phyloP scores from a whole-genome alignment of 2,113 vertebrate genomes.

The Leptodactylus fuscus region DNA sequence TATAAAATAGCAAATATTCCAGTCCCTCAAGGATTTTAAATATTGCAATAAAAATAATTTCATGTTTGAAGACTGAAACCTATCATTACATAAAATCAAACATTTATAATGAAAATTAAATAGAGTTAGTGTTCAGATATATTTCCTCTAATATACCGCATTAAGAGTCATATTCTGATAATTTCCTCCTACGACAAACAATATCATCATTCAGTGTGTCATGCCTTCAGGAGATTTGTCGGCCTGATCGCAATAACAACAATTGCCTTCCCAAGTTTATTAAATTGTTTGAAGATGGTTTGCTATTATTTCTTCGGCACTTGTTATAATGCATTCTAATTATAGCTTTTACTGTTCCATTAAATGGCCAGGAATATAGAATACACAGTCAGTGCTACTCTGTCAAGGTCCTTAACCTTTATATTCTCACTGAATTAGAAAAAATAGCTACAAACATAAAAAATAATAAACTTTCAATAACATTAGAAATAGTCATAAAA shows the following conservation, averaged over 20 bases:
- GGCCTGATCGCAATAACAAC: not conserved
- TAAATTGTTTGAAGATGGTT: slow-evolving; percentile 13
- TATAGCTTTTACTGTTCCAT: slow-evolving; percentile 6
- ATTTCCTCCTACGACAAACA: not conserved
- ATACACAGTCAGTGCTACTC: not conserved
- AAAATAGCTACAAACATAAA: not conserved
- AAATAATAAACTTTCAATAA: too few relatives aligned
- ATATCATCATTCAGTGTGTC: not conserved
- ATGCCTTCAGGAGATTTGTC: not conserved
- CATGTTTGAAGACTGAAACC: not conserved
- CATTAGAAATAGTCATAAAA: not conserved
- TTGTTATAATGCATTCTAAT: slow-evolving; percentile 22
- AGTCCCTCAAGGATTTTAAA: not conserved
- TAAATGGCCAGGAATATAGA: not conserved
- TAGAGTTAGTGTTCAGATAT: not conserved
- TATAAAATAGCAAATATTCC: not conserved
- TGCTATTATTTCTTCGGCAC: slow-evolving; percentile 8
- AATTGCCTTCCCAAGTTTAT: not conserved
- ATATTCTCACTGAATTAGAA: not conserved
- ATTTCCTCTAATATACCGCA: not conserved
- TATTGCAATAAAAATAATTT: not conserved
- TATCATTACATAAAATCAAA: not conserved
- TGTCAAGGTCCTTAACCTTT: not conserved
- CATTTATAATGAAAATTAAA: not conserved
- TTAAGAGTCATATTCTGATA: not conserved